Evolutionary conservation across 2,113 vertebrate species (phyloP).

Genomic region (Regulus satrapa): DNA sequence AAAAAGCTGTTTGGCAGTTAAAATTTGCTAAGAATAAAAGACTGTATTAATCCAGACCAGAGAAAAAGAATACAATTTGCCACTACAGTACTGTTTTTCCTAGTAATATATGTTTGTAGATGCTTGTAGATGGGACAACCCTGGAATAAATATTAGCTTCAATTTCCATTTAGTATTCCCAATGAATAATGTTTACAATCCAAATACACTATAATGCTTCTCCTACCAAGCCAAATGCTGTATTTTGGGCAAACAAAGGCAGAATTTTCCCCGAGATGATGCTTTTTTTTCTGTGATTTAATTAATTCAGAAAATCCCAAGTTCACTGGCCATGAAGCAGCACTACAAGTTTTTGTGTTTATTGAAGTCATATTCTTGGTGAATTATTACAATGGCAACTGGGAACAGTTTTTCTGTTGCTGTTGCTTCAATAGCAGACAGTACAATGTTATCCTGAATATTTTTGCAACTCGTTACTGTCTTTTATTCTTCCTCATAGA

Average conservation of each 20-base stretch:
- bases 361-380: neutral
- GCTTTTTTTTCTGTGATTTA: neutral
- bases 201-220: neutral
- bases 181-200: neutral
- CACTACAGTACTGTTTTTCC: neutral
- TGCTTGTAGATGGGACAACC: neutral
- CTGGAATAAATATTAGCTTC: neutral
- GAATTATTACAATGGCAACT: neutral
- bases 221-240: neutral
- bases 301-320: neutral
- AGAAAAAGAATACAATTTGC: neutral
- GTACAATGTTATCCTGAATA: neutral
- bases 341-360: neutral
- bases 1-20: neutral
- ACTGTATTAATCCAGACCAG: neutral
- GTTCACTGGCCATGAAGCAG: neutral
- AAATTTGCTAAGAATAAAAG: neutral
- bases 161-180: neutral
- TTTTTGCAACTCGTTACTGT: neutral
- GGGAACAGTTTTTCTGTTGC: neutral
- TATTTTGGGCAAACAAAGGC: neutral
- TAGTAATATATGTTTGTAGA: neutral
- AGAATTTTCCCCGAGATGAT: neutral
- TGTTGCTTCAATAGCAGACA: neutral
- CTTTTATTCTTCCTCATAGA: neutral